Percentiles rank a stretch among this genome's conserved stretches.
Evolutionary conservation across 37 sponge, comb jelly and placozoan species (phyloP).

Genomic region (Crambe crambe): DNA sequence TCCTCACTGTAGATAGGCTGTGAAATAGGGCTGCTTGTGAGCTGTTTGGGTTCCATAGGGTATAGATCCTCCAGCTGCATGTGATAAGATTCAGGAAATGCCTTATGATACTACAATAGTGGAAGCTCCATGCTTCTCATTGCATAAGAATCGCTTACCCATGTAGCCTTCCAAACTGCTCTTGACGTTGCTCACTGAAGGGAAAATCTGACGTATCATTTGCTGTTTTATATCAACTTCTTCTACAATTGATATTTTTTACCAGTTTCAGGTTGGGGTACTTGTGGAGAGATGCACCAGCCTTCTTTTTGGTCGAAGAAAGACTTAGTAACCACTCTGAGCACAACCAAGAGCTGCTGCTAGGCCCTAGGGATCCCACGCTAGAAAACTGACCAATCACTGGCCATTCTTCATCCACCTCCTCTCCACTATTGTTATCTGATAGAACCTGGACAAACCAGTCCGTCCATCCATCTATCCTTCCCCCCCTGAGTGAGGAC

Average conservation of each 20-base stretch:
- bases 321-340: conserved; percentile 74
- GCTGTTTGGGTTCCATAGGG: conserved; percentile 77
- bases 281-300: background rate
- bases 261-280: conserved; percentile 47
- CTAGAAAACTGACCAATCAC: conserved; percentile 91
- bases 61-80: conserved; percentile 85
- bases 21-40: conserved; percentile 82
- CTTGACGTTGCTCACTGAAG: conserved; percentile 85
- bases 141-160: conserved; percentile 45
- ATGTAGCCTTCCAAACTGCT: conserved; percentile 87
- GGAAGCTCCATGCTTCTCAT: background rate
- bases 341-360: conserved; percentile 64
- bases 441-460: too few species aligned
- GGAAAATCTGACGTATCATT: conserved; percentile 69
- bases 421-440: background rate
- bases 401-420: conserved; percentile 67
- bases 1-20: conserved; percentile 45
- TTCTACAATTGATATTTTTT: background rate
- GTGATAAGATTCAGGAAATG: background rate
- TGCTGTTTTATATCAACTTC: background rate
- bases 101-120: background rate
- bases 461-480: too few species aligned
- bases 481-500: background rate
- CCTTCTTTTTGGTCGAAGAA: conserved; percentile 4
- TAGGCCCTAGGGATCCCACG: conserved; percentile 86